Evolutionary conservation across 1,140 invertebrate species (phyloP), one percentile per base, ranked within the genome.

Genomic region (Andrena cerasifolii): DNA sequence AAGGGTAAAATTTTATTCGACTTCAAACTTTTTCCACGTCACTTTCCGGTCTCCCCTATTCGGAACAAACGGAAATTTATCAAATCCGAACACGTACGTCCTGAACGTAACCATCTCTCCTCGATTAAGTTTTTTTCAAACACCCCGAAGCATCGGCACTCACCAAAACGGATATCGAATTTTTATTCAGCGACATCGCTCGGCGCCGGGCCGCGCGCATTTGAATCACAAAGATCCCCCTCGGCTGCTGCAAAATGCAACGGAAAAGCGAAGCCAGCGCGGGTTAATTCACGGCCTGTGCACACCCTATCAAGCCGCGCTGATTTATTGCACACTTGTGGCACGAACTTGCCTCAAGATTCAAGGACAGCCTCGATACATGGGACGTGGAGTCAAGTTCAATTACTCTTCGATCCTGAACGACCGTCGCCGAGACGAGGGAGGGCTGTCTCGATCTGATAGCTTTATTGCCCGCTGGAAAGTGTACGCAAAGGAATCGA

Each of bases 381-480:
- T 31, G 33, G 33, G 26, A 5, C 8, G 18, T 16, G 28, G 61
- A 74, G 61, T 74, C 71, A 74, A 66, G 71, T 74, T 65, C 49
- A 74, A 74, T 74, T 74, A 74, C 71, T 54, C 61, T 54, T 74
- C 71, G 5, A 66, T 74, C 71, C 36, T 66, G 24, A 66, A 65
- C 33, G 49, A 14, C 10, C 61, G 33, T 31, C 36, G 36, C n/a
- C n/a, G n/a, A n/a, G n/a, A n/a, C n/a, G 1, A 7, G 33, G 31
- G 71, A n/a, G n/a, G 18, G 51, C 33, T 8, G 18, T 10, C 56
- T 16, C 16, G 0, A 8, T 31, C n/a, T 10, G 61, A 54, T 66
- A 66, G 49, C 36, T 74, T 74, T 74, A 54, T 66, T 54, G 61
- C 36, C 3, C 10, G 1, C 2, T 1, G 24, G n/a, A 54, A 16